These are phyloP conservation scores for Flexamia atlantica DNA, from an alignment of 2,888 invertebrate species.

Conservation along the genomic window DNA sequence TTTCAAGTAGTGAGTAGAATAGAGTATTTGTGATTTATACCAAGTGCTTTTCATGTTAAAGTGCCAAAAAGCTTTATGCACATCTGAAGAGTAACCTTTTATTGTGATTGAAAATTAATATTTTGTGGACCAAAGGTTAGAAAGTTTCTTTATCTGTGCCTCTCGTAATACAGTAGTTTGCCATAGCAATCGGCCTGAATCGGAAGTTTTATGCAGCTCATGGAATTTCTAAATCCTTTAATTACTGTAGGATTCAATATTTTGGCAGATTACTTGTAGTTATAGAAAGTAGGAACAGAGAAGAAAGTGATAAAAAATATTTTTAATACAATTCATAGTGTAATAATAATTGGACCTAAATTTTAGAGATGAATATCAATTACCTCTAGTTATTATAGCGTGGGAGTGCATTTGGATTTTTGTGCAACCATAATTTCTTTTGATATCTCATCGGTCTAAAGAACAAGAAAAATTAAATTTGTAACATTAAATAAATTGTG, in stretches of 20 bases:
- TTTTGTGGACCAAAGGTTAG: slow-evolving; percentile 1
- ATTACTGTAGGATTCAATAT: background rate
- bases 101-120: background rate
- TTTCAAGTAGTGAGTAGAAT: too few relatives aligned
- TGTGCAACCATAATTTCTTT: too few relatives aligned
- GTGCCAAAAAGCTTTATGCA: slow-evolving; percentile 15
- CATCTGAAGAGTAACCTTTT: background rate
- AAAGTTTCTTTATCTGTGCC: background rate
- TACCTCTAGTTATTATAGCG: too few relatives aligned
- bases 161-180: background rate
- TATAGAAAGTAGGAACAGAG: background rate
- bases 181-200: background rate
- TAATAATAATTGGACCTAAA: too few relatives aligned
- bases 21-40: background rate
- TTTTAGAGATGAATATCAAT: too few relatives aligned
- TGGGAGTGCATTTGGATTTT: too few relatives aligned
- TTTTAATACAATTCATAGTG: background rate
- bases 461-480: too few relatives aligned
- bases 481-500: too few relatives aligned
- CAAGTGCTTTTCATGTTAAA: slow-evolving; percentile 18
- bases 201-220: too few relatives aligned
- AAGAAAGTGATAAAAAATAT: too few relatives aligned
- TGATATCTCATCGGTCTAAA: too few relatives aligned
- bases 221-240: too few relatives aligned
- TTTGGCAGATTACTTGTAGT: background rate